Evolutionary conservation across 2,113 vertebrate species (phyloP).

Genomic region (Megaleporinus macrocephalus): DNA sequence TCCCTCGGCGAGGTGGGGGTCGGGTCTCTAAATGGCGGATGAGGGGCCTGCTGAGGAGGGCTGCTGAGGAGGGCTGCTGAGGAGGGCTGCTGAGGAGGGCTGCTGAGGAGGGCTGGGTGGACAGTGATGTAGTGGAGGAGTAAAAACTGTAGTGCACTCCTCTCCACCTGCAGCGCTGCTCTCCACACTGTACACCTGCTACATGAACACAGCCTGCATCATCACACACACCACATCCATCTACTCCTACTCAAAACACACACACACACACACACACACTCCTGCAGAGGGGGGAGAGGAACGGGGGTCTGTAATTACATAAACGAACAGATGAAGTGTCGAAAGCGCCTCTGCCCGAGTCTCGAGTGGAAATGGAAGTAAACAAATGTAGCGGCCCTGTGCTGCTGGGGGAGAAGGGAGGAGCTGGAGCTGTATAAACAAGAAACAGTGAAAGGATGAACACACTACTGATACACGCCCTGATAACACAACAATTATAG

Average conservation of each 20-base stretch:
- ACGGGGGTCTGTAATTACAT: slow-evolving; percentile 26
- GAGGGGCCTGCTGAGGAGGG: slow-evolving; percentile 6
- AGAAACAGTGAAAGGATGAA: slow-evolving; percentile 27
- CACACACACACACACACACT: neutral
- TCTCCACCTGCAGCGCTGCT: slow-evolving; percentile 30
- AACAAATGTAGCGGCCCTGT: slow-evolving; percentile 3
- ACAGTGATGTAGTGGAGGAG: slow-evolving; percentile 41
- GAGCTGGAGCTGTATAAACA: slow-evolving; percentile 29
- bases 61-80: too few species aligned
- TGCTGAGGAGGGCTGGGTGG: slow-evolving; percentile 21
- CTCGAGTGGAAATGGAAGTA: slow-evolving; percentile 21
- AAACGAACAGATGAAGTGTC: slow-evolving; percentile 33
- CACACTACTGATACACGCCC: neutral
- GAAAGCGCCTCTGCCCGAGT: neutral
- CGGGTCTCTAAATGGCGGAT: neutral
- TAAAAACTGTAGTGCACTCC: slow-evolving; percentile 16
- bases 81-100: neutral
- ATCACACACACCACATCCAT: slow-evolving; percentile 19
- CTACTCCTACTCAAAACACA: neutral
- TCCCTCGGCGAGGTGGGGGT: slow-evolving; percentile 1
- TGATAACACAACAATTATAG: neutral
- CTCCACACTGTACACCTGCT: slow-evolving; percentile 23
- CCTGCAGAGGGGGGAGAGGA: neutral
- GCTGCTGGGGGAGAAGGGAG: neutral
- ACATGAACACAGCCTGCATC: slow-evolving; percentile 9